Evolutionary conservation across 2,888 invertebrate species (phyloP).

Genomic region (Andrena minutula): DNA sequence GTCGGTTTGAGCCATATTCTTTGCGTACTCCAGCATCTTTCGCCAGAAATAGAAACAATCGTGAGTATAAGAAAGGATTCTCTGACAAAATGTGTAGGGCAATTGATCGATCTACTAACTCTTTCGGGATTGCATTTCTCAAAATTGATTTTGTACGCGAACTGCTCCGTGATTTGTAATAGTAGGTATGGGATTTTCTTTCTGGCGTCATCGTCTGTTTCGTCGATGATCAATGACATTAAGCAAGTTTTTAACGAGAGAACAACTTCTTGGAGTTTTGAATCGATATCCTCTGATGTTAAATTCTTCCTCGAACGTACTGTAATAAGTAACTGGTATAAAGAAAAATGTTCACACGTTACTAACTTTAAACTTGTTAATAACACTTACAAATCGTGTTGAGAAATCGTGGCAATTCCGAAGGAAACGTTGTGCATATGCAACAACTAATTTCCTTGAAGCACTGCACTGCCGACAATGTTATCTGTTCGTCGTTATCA

Average conservation of each 20-base stretch:
- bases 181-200: conserved; percentile 76
- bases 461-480: conserved; percentile 87
- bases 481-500: conserved; percentile 87
- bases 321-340: neutral
- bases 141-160: conserved; percentile 76
- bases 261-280: conserved; percentile 69
- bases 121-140: conserved; percentile 36
- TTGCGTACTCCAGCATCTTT: conserved; percentile 75
- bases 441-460: conserved; percentile 85
- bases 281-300: conserved; percentile 47
- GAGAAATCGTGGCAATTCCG: conserved; percentile 84
- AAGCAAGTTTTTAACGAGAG: conserved; percentile 71
- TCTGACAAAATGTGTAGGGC: neutral
- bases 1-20: conserved; percentile 67
- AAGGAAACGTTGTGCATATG: conserved; percentile 79
- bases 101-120: conserved; percentile 24
- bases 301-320: conserved; percentile 23
- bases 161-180: conserved; percentile 77
- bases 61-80: neutral
- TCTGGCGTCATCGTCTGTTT: conserved; percentile 66
- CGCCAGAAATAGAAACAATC: neutral
- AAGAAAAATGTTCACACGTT: neutral
- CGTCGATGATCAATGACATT: conserved; percentile 67
- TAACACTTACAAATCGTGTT: conserved; percentile 83
- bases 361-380: neutral